Conservation (phyloP, 1,140 invertebrate genomes). For the Drosophila guanche region DNA sequence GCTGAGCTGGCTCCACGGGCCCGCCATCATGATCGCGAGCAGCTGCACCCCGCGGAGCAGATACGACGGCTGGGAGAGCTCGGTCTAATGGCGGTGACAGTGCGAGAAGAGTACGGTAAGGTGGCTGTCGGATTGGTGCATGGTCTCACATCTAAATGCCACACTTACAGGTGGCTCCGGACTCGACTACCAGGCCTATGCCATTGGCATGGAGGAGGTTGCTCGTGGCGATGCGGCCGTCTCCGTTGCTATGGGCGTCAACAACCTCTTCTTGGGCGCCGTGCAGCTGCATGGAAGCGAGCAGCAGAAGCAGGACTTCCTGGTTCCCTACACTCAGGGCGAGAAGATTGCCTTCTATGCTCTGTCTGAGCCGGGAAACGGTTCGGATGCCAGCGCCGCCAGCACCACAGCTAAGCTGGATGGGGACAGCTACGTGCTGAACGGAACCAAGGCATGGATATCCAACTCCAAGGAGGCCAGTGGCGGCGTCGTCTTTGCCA, state of each 20-base stretch:
- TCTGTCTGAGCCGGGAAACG: constrained; percentile 91
- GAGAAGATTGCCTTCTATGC: constrained; percentile 90
- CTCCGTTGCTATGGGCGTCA: constrained; percentile 95
- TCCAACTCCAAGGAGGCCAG: constrained; percentile 96
- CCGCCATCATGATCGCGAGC: constrained; percentile 91
- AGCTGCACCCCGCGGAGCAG: constrained; percentile 92
- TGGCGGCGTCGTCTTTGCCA: constrained; percentile 94
- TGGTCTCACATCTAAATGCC: not conserved
- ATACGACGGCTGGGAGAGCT: constrained; percentile 95
- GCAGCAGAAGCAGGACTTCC: constrained; percentile 92
- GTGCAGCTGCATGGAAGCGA: constrained; percentile 91
- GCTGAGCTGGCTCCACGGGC: constrained; percentile 94
- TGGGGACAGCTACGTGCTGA: constrained; percentile 89
- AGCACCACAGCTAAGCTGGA: constrained; percentile 90
- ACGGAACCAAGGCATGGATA: constrained; percentile 98
- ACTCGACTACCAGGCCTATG: constrained; percentile 95
- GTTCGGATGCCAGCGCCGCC: constrained; percentile 97
- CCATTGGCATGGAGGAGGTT: constrained; percentile 97
- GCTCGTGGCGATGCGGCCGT: constrained; percentile 92
- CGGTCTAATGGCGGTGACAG: constrained; percentile 92
- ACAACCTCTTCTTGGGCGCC: constrained; percentile 95
- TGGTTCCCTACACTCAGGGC: constrained; percentile 90
- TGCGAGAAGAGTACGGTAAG: constrained; percentile 90
- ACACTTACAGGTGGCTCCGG: constrained; percentile 85
- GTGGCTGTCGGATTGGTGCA: not conserved